These are phyloP conservation scores for Salvelinus namaycush DNA, from an alignment of 2,113 vertebrate species.

Conservation along the genomic window DNA sequence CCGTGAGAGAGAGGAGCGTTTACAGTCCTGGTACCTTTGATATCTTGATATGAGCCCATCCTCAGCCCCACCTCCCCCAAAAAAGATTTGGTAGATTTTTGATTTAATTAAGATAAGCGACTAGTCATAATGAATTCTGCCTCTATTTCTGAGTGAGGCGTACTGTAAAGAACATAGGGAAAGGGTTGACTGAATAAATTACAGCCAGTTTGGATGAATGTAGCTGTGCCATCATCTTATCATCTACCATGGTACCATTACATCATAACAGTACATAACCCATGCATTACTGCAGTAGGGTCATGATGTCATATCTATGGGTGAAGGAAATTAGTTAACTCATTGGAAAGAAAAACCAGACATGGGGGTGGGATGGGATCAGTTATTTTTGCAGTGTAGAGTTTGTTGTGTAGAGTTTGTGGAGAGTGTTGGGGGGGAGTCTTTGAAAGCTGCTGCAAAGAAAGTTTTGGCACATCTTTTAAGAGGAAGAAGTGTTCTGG, in stretches of 20 bases:
- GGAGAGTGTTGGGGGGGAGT: slow-evolving; percentile 27
- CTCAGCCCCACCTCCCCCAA: slow-evolving; percentile 21
- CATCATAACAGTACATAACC: neutral
- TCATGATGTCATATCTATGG: neutral
- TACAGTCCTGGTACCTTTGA: slow-evolving; percentile 56
- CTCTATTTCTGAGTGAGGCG: slow-evolving; percentile 53
- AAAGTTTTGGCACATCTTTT: slow-evolving; percentile 47
- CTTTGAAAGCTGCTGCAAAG: slow-evolving; percentile 36
- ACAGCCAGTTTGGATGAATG: slow-evolving; percentile 19
- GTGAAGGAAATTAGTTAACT: neutral
- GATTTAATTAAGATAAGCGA: slow-evolving; percentile 82
- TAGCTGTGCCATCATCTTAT: neutral
- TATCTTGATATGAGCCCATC: slow-evolving; percentile 61
- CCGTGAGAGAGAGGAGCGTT: slow-evolving; percentile 28
- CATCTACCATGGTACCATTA: neutral
- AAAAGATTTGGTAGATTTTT: slow-evolving; percentile 70
- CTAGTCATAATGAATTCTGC: slow-evolving; percentile 77
- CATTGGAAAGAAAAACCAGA: neutral
- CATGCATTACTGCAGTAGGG: neutral
- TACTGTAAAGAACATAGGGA: slow-evolving; percentile 72
- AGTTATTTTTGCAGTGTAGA: neutral
- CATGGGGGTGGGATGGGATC: neutral
- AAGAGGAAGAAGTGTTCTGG: slow-evolving; percentile 31
- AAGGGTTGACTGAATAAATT: slow-evolving; percentile 68
- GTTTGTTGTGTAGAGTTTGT: slow-evolving; percentile 4